Percentiles rank a stretch among this genome's conserved stretches.
Conservation (phyloP, 2,888 invertebrate species). For the Microctonus aethiopoides region DNA sequence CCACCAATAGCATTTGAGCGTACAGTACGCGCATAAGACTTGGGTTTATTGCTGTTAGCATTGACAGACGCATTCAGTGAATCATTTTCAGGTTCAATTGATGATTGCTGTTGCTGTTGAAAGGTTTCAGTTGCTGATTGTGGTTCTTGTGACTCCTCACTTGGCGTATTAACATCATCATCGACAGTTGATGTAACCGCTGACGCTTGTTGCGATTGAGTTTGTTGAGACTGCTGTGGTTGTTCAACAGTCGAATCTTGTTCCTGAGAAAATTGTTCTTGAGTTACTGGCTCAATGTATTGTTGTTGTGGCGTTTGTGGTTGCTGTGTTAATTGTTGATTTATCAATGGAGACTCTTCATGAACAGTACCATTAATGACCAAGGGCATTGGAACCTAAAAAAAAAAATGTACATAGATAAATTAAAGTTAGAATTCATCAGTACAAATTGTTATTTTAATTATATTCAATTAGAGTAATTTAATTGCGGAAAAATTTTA, state of each 20-base stretch:
- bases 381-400: conserved; percentile 59
- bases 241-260: conserved; percentile 51
- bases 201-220: background rate
- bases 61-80: conserved; percentile 64
- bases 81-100: conserved; percentile 63
- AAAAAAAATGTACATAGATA: no score
- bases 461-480: background rate
- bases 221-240: conserved; percentile 17
- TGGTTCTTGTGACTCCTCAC: conserved; percentile 23
- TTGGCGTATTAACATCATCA: background rate
- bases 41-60: conserved; percentile 72
- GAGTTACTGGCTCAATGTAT: conserved; percentile 54
- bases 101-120: conserved; percentile 45
- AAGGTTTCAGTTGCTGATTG: conserved; percentile 45
- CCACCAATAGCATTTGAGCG: conserved; percentile 59
- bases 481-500: background rate
- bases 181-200: conserved; percentile 35
- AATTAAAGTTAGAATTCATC: no score
- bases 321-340: conserved; percentile 54
- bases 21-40: conserved; percentile 92
- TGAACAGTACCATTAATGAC: conserved; percentile 65
- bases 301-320: conserved; percentile 49
- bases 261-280: conserved; percentile 61
- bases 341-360: conserved; percentile 61
- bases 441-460: no score